Evolutionary conservation across 35 echinoderm and acorn worm genomes (phyloP), one percentile per base, ranked within the genome.

Genomic region (Acanthaster planci): DNA sequence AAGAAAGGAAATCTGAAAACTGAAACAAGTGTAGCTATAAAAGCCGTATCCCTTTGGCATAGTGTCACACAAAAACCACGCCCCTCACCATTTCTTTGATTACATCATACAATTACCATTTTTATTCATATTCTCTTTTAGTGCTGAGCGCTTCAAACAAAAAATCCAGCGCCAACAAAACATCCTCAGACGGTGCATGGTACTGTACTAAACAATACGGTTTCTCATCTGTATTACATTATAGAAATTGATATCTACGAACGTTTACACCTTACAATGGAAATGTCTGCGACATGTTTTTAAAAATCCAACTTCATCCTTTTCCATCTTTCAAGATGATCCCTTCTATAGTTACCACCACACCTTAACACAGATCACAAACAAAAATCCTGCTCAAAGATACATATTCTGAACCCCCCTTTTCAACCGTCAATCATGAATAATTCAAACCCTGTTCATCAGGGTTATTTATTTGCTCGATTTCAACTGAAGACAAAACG

Each of bases 131-230:
- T 72, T 72, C 64, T 12, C 19, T 72, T 72, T 47, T 47, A 12
- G 64, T 72, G 64, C 64, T 72, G 64, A 72, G 64, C 64, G 64
- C 64, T 72, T 34, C 34, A 34, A 72, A 72, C 64, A 72, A 72
- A 72, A 67, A 72, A 72, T 27, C 42, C 4, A 34, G 64, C 64
- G 64, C 64, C 64, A 72, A 72, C 64, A 29, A 12, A 72, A 72
- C 34, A 72, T 47, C 42, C 42, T 47, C 42, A 72, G 64, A 72
- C 26, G 23, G 29, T 36, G 64, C 64, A 29, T 72, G 64, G 64
- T 72, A 72, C 64, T 72, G 64, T 72, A 72, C 64, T 72, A 26
- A 72, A 72, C 64, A 72, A 31, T 72, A 34, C 26, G 34, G 64
- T 72, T 31, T 72, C 4, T 72, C 4, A 27, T 72, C 14, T 72